Evolutionary conservation across 2,797 vertebrate genomes (phyloP).

Genomic region (Enteromius viviparus): DNA sequence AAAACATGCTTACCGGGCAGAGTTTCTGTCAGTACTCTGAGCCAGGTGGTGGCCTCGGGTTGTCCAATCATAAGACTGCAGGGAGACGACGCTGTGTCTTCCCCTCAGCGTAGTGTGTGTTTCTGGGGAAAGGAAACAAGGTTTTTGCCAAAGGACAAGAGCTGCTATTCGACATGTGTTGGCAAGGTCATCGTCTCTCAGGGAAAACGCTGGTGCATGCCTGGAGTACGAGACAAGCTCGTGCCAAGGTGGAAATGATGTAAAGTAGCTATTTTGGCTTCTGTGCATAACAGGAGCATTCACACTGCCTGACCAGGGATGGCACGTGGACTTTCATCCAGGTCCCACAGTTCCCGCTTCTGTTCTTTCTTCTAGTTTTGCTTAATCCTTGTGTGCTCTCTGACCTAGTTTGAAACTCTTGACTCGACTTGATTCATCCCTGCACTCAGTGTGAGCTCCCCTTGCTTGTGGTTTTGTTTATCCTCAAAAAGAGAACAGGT

Average conservation of each 20-base stretch:
- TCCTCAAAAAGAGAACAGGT: conserved; percentile 3
- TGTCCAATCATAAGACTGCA: conserved; percentile 39
- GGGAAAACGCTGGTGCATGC: conserved; percentile 41
- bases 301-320: conserved; percentile 27
- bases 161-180: conserved; percentile 33
- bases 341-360: conserved; percentile 29
- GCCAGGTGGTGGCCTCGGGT: conserved; percentile 43
- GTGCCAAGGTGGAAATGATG: conserved; percentile 33
- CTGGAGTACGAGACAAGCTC: conserved; percentile 27
- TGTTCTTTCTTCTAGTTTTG: conserved; percentile 36
- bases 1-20: conserved; percentile 51
- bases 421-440: conserved; percentile 35
- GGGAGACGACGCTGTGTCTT: conserved; percentile 5
- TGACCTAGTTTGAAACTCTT: conserved; percentile 62
- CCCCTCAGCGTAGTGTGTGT: conserved; percentile 12
- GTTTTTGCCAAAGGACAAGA: conserved; percentile 41
- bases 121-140: conserved; percentile 29
- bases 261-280: conserved; percentile 43
- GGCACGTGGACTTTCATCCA: conserved; percentile 25
- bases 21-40: conserved; percentile 24
- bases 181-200: conserved; percentile 44
- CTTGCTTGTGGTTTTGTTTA: conserved; percentile 44
- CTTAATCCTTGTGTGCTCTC: conserved; percentile 50
- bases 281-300: conserved; percentile 36
- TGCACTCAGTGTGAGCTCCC: conserved; percentile 40